Evolutionary conservation across 2,797 vertebrate genomes (phyloP), one percentile per base, ranked within the genome.

Genomic region (Gorsachius magnificus): DNA sequence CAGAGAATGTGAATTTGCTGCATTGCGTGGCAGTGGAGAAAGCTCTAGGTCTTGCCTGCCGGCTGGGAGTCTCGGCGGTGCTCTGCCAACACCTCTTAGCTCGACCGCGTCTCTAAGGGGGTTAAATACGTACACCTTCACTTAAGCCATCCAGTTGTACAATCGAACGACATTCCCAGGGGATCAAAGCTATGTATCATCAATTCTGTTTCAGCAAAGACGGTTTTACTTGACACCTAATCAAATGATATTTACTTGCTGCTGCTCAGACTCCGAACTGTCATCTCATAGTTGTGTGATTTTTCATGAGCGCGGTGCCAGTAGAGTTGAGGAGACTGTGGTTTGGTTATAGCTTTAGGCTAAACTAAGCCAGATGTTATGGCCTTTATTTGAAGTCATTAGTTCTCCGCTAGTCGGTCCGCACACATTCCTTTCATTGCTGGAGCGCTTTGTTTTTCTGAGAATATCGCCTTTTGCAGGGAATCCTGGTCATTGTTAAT

Each of bases 291-390:
- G 83, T 1, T 29, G 87, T 65, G 94, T 82, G 93, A 84, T 94
- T 81, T 83, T 65, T 95, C 83, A 72, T 2, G 11, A 96, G 92
- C 45, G 1, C 17, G 13, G 46, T 94, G 95, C 95, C 92, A 61
- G 86, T 7, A 21, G 68, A 91, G 87, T 38, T 46, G 76, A 82
- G 94, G 96, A 95, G 96, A 51, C 96, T 97, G 96, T 94, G 96
- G 96, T 97, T 97, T 95, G 96, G 76, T 93, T 63, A 43, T 33
- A 93, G 96, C 93, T 96, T 69, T 43, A 38, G 87, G 85, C 94
- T 97, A 97, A 97, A 21, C 96, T 96, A 95, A 97, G 89, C 94
- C 96, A 96, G 96, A 97, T 96, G 96, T 97, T 77, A 5, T 0
- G 29, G 90, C 91, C 91, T 87, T 84, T 43, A 50, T 83, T 91